Percentiles rank a stretch among this genome's conserved stretches.
Conservation (phyloP, 2,797 vertebrate species). For the Heteromormyrus szaboi region DNA sequence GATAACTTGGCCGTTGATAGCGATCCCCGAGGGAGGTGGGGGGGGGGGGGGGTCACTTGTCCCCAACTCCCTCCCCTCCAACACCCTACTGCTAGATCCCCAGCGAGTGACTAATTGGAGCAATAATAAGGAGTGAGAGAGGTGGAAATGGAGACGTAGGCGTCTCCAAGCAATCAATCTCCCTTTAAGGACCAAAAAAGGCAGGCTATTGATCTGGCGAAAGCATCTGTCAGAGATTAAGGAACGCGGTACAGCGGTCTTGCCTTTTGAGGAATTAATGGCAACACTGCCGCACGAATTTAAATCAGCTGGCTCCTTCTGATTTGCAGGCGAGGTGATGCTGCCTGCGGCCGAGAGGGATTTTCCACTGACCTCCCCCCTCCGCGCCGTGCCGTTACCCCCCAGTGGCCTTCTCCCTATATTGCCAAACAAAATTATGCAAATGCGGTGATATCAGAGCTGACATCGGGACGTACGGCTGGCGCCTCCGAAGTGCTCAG, state of each 20-base stretch:
- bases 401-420: slow-evolving; percentile 58
- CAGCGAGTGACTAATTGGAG: slow-evolving; percentile 57
- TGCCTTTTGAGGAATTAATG: slow-evolving; percentile 60
- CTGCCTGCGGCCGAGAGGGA: slow-evolving; percentile 56
- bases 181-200: slow-evolving; percentile 48
- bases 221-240: slow-evolving; percentile 61
- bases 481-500: slow-evolving; percentile 51
- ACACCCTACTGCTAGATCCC: slow-evolving; percentile 27
- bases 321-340: slow-evolving; percentile 39
- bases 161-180: slow-evolving; percentile 61
- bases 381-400: slow-evolving; percentile 37
- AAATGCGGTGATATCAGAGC: neutral
- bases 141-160: slow-evolving; percentile 45
- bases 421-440: slow-evolving; percentile 63
- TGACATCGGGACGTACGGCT: slow-evolving; percentile 19
- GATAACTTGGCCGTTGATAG: slow-evolving; percentile 44
- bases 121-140: slow-evolving; percentile 56
- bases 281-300: slow-evolving; percentile 49
- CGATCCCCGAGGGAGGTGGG: slow-evolving; percentile 31
- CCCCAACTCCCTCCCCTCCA: slow-evolving; percentile 34
- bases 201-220: slow-evolving; percentile 58
- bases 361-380: slow-evolving; percentile 50
- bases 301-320: slow-evolving; percentile 47
- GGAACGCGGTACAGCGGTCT: slow-evolving; percentile 48
- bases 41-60: slow-evolving; percentile 32